A percentile compares a stretch with the other conserved stretches of the same genome.
phyloP scores from a whole-genome alignment of 2,888 invertebrate genomes.

The Andrena minutula region DNA sequence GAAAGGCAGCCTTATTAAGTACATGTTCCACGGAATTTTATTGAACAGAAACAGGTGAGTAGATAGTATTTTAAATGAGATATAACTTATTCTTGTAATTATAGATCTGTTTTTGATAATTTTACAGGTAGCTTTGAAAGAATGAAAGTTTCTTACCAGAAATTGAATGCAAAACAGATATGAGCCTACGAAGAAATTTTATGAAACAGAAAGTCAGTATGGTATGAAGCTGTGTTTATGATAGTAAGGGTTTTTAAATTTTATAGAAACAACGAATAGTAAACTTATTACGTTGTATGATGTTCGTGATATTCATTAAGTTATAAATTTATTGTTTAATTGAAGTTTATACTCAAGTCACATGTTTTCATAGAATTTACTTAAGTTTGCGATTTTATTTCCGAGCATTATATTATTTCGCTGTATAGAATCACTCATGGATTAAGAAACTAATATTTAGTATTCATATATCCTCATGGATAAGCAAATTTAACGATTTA shows the following conservation, averaged over 20 bases:
- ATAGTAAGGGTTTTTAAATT: background rate
- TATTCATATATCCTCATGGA: no score
- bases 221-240: slow-evolving; percentile 6
- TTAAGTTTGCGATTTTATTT: no score
- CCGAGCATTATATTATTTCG: no score
- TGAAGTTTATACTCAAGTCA: no score
- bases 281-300: no score
- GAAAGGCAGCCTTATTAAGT: background rate
- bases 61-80: background rate
- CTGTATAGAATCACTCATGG: no score
- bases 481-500: no score
- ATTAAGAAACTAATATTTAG: no score
- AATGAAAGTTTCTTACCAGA: background rate
- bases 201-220: background rate
- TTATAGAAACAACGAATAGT: background rate
- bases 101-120: slow-evolving; percentile 1
- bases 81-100: background rate
- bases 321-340: no score
- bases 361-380: no score
- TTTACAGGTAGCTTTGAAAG: slow-evolving; percentile 14
- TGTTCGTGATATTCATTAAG: no score
- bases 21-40: background rate
- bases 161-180: slow-evolving; percentile 3
- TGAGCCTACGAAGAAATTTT: no score
- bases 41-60: slow-evolving; percentile 8